These are phyloP conservation scores for Pampus argenteus DNA, from an alignment of 2,797 vertebrate species.

Conservation along the genomic window DNA sequence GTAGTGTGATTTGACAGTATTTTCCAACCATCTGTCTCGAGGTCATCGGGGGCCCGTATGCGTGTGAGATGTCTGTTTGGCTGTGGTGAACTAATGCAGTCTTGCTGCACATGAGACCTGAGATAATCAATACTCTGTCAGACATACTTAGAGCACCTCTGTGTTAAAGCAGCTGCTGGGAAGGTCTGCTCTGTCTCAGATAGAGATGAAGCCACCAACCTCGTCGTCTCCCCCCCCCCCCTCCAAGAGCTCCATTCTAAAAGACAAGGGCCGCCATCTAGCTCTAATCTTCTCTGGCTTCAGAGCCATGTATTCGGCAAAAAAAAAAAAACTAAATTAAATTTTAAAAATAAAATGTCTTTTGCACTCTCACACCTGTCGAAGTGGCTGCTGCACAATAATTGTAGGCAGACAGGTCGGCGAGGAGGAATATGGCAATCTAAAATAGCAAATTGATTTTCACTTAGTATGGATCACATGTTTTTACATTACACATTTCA, in stretches of 20 bases:
- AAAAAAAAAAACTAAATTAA: conserved; percentile 32
- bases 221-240: too few relatives aligned
- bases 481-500: conserved; percentile 62
- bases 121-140: conserved; percentile 76
- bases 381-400: conserved; percentile 74
- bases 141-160: conserved; percentile 64
- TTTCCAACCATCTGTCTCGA: conserved; percentile 43
- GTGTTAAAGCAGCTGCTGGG: conserved; percentile 54
- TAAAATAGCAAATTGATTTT: conserved; percentile 84
- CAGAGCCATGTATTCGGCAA: conserved; percentile 17
- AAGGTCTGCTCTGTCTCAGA: conserved; percentile 50
- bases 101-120: conserved; percentile 65
- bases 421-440: conserved; percentile 79
- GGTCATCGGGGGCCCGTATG: conserved; percentile 38
- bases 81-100: conserved; percentile 53
- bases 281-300: conserved; percentile 74
- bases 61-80: conserved; percentile 49
- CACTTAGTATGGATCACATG: conserved; percentile 69
- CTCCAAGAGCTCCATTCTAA: conserved; percentile 56
- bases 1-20: conserved; percentile 43
- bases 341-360: conserved; percentile 44
- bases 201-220: conserved; percentile 67
- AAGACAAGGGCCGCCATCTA: conserved; percentile 72
- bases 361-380: conserved; percentile 68
- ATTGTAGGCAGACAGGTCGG: conserved; percentile 71